Percentiles rank a stretch among this genome's conserved stretches.
Evolutionary conservation across 1,140 invertebrate species (phyloP).

Genomic region (Brachionus plicatilis): DNA sequence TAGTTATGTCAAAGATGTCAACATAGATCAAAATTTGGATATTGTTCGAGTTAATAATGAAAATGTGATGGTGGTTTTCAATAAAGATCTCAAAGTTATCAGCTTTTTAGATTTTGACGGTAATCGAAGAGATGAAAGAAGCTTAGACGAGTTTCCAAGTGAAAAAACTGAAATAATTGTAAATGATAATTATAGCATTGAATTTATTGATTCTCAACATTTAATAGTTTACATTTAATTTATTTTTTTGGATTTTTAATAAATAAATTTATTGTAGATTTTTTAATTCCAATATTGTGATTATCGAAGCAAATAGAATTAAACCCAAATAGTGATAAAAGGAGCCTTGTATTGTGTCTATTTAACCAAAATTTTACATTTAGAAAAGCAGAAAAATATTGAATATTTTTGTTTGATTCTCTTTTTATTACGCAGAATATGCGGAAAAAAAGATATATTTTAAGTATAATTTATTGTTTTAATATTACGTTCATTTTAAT

Average conservation of each 20-base stretch:
- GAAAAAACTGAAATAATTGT: background rate
- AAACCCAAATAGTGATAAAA: background rate
- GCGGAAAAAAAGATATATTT: no score
- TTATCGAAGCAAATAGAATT: background rate
- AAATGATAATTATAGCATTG: background rate
- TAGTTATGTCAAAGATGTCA: background rate
- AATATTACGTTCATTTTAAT: no score
- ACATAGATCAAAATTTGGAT: background rate
- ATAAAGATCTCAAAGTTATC: background rate
- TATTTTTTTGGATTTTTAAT: background rate
- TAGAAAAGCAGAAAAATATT: background rate
- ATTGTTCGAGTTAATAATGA: background rate
- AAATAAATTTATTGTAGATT: background rate
- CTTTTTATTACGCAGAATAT: no score
- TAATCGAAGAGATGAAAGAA: background rate
- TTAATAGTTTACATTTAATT: background rate
- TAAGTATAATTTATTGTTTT: no score
- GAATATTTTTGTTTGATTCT: no score
- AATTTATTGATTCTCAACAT: constrained; percentile 17
- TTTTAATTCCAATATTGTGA: background rate
- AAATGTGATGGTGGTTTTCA: background rate
- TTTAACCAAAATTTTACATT: background rate
- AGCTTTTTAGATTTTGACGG: constrained; percentile 4
- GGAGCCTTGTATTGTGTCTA: no score
- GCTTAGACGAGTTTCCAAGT: background rate